Evolutionary conservation across 2,797 vertebrate species (phyloP).

Genomic region (Brotogeris chrysoptera): DNA sequence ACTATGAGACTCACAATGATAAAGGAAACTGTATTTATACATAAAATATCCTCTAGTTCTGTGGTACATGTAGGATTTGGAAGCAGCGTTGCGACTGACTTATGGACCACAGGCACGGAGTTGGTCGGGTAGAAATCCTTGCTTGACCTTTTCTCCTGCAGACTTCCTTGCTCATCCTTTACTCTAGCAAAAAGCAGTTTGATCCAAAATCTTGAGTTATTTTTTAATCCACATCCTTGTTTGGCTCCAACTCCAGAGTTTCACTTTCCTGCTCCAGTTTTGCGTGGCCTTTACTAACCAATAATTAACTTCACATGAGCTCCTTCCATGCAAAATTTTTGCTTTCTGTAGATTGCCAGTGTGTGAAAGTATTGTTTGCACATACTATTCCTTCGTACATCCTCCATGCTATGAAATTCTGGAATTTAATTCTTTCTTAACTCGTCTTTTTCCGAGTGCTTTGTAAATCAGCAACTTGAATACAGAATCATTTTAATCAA

Average conservation of each 20-base stretch:
- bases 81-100: neutral
- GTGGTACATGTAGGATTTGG: neutral
- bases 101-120: neutral
- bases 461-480: neutral
- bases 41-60: neutral
- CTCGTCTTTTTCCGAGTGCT: neutral
- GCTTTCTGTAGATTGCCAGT: neutral
- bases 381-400: neutral
- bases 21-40: neutral
- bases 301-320: neutral
- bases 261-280: neutral
- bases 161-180: neutral
- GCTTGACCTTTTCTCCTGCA: neutral
- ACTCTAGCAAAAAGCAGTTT: neutral
- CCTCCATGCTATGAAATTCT: neutral
- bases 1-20: neutral
- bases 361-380: neutral
- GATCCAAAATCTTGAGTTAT: neutral
- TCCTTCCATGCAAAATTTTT: neutral
- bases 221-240: neutral
- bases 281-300: neutral
- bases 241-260: neutral
- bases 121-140: neutral
- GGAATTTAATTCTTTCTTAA: neutral
- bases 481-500: neutral